These are phyloP conservation scores for Epinephelus moara DNA, from an alignment of 2,113 vertebrate species.

Conservation along the genomic window DNA sequence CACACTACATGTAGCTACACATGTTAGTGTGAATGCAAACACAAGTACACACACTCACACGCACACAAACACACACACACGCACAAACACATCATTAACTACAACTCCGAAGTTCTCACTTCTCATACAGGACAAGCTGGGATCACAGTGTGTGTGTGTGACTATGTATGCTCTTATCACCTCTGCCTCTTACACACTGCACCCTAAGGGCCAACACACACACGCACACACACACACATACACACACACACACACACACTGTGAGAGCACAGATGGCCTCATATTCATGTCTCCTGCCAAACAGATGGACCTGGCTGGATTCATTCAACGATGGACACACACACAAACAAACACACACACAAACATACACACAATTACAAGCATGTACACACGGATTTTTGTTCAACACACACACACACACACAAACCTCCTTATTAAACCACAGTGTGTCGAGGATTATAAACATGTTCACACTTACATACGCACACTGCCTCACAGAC, in stretches of 20 bases:
- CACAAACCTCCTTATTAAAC: conserved; percentile 61
- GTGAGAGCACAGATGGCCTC: conserved; percentile 95
- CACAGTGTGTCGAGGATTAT: conserved; percentile 39
- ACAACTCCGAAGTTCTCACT: conserved; percentile 63
- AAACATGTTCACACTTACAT: conserved; percentile 47
- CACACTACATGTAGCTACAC: conserved; percentile 7
- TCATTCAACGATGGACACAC: conserved; percentile 91
- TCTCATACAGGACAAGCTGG: conserved; percentile 67
- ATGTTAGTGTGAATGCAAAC: conserved; percentile 19
- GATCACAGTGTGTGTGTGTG: conserved; percentile 64
- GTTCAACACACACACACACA: conserved; percentile 17
- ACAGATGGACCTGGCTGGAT: conserved; percentile 93
- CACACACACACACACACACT: conserved; percentile 58
- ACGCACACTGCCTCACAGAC: conserved; percentile 42
- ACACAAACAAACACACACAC: conserved; percentile 66
- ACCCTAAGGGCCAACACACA: conserved; percentile 64
- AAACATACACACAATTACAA: conserved; percentile 37
- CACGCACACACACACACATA: conserved; percentile 43
- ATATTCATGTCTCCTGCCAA: conserved; percentile 95
- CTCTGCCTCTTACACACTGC: conserved; percentile 76
- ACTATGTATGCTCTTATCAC: conserved; percentile 76
- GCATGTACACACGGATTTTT: conserved; percentile 30
- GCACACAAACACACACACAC: conserved; percentile 23
- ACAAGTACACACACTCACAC: conserved; percentile 21
- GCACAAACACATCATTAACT: conserved; percentile 52